Base-by-base conservation (phyloP, 2,888 invertebrate species). In the Hemaris fuciformis region DNA sequence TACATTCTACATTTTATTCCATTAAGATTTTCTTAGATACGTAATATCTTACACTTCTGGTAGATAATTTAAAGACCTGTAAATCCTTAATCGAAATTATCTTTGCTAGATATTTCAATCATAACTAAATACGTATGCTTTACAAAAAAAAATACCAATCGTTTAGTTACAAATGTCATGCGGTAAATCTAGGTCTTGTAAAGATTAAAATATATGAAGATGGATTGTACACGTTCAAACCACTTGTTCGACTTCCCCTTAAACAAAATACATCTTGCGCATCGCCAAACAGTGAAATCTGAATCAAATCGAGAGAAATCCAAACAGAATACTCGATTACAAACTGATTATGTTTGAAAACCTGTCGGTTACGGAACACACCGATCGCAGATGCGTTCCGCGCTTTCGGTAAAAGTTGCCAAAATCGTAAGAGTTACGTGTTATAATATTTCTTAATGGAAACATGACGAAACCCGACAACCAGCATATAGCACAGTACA, bases 281-380 rank as follows among this genome's bases (percentile, higher is more conserved):
- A 76, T 78, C 79, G 72, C 67, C 66, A 73, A 73, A 68, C 66
- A 70, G 79, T 75, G 80, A 80, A 79, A 80, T 75, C 76, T 70
- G 57, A 57, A 64, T 60, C 43, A 62, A 82, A 80, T 80, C 74
- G 71, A 77, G 83, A 79, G 86, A 87, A 87, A 87, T 81, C 82
- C 66, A 64, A 72, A 73, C 70, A 69, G 67, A 53, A 71, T 70
- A 73, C 70, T 74, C 70, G 71, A 77, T 76, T 76, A 77, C 77
- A 69, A 68, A 71, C 68, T 73, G 77, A 81, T 83, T 80, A 77
- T 66, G 72, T 68, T 71, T 63, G 77, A 72, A 72, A 79, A 85
- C 85, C 84, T 76, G 86, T 86, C 79, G 71, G 80, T 87, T 89
- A 86, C 80, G 70, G 77, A 85, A 88, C 76, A 64, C 65, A 72